A percentile compares a stretch with the other conserved stretches of the same genome.
phyloP scores from a whole-genome alignment of 2,797 vertebrate genomes.

The Tapirus indicus region DNA sequence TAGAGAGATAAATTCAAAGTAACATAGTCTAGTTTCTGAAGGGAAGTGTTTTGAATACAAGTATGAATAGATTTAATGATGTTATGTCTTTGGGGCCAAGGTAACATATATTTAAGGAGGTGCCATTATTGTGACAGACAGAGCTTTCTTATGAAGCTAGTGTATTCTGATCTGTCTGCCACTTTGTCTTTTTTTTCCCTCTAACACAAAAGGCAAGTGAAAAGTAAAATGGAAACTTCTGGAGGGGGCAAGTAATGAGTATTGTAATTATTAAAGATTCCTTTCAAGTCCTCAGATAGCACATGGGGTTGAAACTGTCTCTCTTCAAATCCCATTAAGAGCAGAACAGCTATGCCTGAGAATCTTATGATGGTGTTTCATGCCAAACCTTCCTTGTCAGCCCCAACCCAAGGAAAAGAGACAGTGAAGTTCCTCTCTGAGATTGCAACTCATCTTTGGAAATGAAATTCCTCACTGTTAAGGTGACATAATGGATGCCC shows the following conservation, averaged over 20 bases:
- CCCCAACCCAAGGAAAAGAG: slow-evolving; percentile 59
- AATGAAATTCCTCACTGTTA: slow-evolving; percentile 63
- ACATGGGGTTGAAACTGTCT: slow-evolving; percentile 77
- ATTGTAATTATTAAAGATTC: slow-evolving; percentile 78
- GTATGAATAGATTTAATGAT: slow-evolving; percentile 45
- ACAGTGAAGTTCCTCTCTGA: slow-evolving; percentile 74
- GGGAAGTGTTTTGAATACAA: slow-evolving; percentile 48
- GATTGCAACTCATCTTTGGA: slow-evolving; percentile 59
- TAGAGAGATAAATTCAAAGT: neutral
- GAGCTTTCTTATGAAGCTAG: slow-evolving; percentile 16
- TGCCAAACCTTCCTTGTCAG: slow-evolving; percentile 3
- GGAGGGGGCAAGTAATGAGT: slow-evolving; percentile 50
- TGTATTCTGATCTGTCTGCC: slow-evolving; percentile 63
- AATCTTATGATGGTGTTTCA: slow-evolving; percentile 39
- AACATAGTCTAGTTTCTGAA: slow-evolving; percentile 39
- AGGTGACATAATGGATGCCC: neutral
- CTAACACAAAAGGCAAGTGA: slow-evolving; percentile 77
- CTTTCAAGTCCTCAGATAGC: slow-evolving; percentile 73
- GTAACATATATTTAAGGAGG: slow-evolving; percentile 55
- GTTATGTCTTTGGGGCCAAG: slow-evolving; percentile 24
- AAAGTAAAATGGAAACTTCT: slow-evolving; percentile 76
- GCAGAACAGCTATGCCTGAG: slow-evolving; percentile 71
- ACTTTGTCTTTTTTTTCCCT: slow-evolving; percentile 46
- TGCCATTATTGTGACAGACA: slow-evolving; percentile 43
- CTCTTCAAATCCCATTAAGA: slow-evolving; percentile 78